Evolutionary conservation across 2,797 vertebrate species (phyloP).

Genomic region (Natrix natrix): DNA sequence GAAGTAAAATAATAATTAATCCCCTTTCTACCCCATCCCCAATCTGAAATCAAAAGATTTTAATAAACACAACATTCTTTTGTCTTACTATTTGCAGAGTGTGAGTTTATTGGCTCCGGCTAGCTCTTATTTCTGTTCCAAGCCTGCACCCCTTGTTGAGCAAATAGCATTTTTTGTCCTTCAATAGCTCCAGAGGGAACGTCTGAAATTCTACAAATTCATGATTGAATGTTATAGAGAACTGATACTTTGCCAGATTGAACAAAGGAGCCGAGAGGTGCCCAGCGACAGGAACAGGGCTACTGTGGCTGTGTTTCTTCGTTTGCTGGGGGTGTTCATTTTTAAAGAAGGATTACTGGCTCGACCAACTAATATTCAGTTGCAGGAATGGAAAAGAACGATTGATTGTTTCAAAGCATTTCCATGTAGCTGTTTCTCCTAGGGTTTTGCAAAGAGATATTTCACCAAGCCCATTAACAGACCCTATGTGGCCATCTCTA

Average conservation of each 20-base stretch:
- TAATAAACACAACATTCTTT: neutral
- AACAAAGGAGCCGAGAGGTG: conserved; percentile 23
- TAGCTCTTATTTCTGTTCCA: conserved; percentile 48
- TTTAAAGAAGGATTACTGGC: conserved; percentile 35
- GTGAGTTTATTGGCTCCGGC: conserved; percentile 34
- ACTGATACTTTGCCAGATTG: conserved; percentile 51
- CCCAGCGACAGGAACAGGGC: conserved; percentile 24
- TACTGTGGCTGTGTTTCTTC: conserved; percentile 16
- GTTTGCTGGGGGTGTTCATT: conserved; percentile 8
- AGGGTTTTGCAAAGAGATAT: neutral
- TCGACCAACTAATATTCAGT: conserved; percentile 31
- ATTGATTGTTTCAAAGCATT: conserved; percentile 14
- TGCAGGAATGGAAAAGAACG: conserved; percentile 16
- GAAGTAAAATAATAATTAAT: conserved; percentile 17
- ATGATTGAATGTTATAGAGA: conserved; percentile 51
- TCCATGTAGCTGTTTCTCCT: neutral
- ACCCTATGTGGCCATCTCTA: neutral
- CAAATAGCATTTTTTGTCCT: conserved; percentile 36
- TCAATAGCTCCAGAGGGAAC: conserved; percentile 44
- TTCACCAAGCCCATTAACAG: neutral
- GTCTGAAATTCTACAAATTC: conserved; percentile 44
- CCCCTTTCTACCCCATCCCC: neutral
- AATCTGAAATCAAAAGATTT: neutral
- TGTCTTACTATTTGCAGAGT: conserved; percentile 16
- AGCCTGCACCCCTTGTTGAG: conserved; percentile 43